Evolutionary conservation across 2,888 invertebrate species (phyloP), one percentile per base, ranked within the genome.

Genomic region (Coenonympha arcania): DNA sequence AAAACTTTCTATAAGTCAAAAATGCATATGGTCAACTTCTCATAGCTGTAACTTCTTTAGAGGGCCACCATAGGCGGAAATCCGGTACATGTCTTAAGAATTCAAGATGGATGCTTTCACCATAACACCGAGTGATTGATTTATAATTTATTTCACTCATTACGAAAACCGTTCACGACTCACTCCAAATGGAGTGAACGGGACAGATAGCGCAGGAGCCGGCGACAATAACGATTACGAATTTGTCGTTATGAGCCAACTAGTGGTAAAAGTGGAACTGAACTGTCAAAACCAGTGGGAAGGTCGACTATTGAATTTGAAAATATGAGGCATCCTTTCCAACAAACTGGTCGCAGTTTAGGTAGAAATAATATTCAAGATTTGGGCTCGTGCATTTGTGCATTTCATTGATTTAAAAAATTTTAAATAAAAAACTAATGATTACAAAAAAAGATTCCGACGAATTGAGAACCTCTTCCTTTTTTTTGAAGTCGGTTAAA

Each of bases 91-190:
- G 22, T 30, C 13, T 8, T 22, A 11, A n/a, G n/a, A 4, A n/a
- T n/a, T n/a, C 31, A 31, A 13, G 31, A 43, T 43, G 20, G 31
- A 43, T 43, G 30, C 20, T 39, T 39, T 20, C 30, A 31, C 43
- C 30, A 20, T 42, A 11, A 31, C 15, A 31, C 6, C 30, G n/a
- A 15, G 31, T 55, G 33, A 46, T 45, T 33, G 33, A 42, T 28
- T 47, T 19, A 45, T 46, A 40, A 46, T 49, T 39, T 30, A 52
- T 40, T 43, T 26, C 33, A 22, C 13, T 50, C 46, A 49, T 55
- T 55, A 52, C 20, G 48, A 55, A 55, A 55, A 43, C 24, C 24
- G 41, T 41, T 34, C 31, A 24, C 47, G 28, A 24, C 24, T 40
- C 37, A 33, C 40, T 48, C 31, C 22, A 40, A 31, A 48, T 40